Evolutionary conservation across 2,888 invertebrate genomes (phyloP), one percentile per base, ranked within the genome.

Genomic region (Aleiodes leptofemur): DNA sequence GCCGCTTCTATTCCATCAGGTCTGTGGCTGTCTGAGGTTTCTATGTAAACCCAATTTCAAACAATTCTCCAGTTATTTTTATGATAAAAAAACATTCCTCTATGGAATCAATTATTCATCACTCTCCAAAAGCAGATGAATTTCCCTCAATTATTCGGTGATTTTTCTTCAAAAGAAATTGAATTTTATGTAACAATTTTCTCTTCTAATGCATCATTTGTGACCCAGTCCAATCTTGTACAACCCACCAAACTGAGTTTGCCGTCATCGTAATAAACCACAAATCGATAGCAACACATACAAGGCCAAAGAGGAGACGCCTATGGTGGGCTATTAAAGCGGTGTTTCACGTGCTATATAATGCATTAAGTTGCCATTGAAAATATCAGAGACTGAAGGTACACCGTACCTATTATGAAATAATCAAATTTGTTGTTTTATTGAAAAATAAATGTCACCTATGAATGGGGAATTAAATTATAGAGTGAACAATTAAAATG

Each of bases 1-100:
- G 59, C 59, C 59, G 34, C 34, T 59, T 38, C 34, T 59, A 34
- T 59, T 59, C 59, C 38, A 59, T 59, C 34, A 59, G n/a, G n/a
- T 38, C n/a, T 59, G 59, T 31, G 59, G 59, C 29, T 31, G 14
- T 59, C 34, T n/a, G 31, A 59, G 14, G n/a, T 11, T n/a, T 34
- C 9, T 29, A 13, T 13, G 23, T 1, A 11, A 29, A 29, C 7
- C 57, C 34, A 43, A 43, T 43, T 43, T 43, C 43, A 43, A 43
- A 43, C 43, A 43, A 43, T 43, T 43, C 43, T 43, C 43, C 4
- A 11, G 9, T 43, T 43, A 43, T 43, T 43, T 43, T 43, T 43
- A 43, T 43, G 9, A 43, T 3, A 43, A 43, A 43, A 11, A 43
- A 43, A 34, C 34, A 34, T 34, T 43, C 43, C 43, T 9, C 43